Percentiles rank a stretch among this genome's conserved stretches.
Conservation (phyloP, 2,113 vertebrate species). For the Naja naja region DNA sequence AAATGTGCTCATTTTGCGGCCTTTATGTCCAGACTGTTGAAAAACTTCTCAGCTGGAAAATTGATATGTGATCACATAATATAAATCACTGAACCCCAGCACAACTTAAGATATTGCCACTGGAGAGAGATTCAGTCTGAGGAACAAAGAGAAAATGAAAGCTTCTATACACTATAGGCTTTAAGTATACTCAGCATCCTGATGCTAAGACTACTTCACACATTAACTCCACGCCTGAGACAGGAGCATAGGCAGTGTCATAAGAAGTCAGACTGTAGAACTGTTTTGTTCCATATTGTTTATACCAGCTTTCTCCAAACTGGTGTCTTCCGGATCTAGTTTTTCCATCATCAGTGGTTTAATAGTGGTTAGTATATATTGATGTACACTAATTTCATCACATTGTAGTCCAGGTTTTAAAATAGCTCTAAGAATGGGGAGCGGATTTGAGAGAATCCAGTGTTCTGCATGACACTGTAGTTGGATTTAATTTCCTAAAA, state of each 20-base stretch:
- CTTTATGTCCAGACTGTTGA: conserved; percentile 64
- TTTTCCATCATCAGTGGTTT: background rate
- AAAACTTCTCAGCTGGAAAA: conserved; percentile 68
- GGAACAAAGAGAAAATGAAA: conserved; percentile 23
- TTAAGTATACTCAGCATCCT: conserved; percentile 9
- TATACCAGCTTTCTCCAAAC: background rate
- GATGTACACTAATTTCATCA: background rate
- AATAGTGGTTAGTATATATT: background rate
- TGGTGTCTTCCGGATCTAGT: background rate
- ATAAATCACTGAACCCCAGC: conserved; percentile 61
- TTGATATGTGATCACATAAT: conserved; percentile 60
- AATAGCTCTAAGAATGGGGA: background rate
- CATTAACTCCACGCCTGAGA: background rate
- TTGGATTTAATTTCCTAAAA: background rate
- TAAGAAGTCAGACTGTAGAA: background rate
- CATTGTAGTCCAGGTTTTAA: background rate
- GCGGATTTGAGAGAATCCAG: background rate
- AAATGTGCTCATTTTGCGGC: conserved; percentile 63
- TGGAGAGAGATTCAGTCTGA: background rate
- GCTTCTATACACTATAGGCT: background rate
- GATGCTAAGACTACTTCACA: conserved; percentile 16
- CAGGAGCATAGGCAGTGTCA: background rate
- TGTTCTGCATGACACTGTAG: background rate
- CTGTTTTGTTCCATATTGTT: background rate
- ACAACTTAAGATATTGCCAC: conserved; percentile 32